Evolutionary conservation across 2,113 vertebrate genomes (phyloP).

Genomic region (Syngnathus floridae): DNA sequence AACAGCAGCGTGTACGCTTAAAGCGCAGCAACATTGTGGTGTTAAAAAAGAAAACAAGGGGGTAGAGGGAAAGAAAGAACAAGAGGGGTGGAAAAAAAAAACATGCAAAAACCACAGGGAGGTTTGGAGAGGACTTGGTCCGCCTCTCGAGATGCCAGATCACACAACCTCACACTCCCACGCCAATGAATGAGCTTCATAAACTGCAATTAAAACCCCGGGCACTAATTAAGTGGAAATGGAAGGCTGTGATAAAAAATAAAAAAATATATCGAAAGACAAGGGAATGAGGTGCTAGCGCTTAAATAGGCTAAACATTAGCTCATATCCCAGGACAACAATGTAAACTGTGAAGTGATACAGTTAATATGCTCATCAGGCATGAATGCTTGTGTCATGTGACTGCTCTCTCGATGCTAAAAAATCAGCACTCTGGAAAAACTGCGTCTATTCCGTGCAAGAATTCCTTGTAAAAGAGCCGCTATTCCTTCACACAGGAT

Average conservation of each 20-base stretch:
- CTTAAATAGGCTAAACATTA: constrained; percentile 33
- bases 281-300: constrained; percentile 39
- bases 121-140: constrained; percentile 46
- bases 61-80: constrained; percentile 31
- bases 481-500: constrained; percentile 55
- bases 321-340: constrained; percentile 12
- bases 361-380: constrained; percentile 25
- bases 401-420: constrained; percentile 8
- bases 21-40: constrained; percentile 55
- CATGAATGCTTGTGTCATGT: constrained; percentile 21
- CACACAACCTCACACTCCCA: constrained; percentile 61
- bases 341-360: constrained; percentile 28
- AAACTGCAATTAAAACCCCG: constrained; percentile 78
- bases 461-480: constrained; percentile 44
- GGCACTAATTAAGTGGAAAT: constrained; percentile 78
- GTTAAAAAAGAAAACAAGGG: constrained; percentile 40
- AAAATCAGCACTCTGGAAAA: constrained; percentile 25
- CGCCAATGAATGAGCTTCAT: constrained; percentile 70
- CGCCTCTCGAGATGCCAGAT: constrained; percentile 56
- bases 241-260: constrained; percentile 60
- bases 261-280: constrained; percentile 17
- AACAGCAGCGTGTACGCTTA: constrained; percentile 64
- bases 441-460: neutral
- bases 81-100: constrained; percentile 17
- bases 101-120: constrained; percentile 62